phyloP scores from a whole-genome alignment of 2,797 vertebrate genomes.

The Acrossocheilus fasciatus region DNA sequence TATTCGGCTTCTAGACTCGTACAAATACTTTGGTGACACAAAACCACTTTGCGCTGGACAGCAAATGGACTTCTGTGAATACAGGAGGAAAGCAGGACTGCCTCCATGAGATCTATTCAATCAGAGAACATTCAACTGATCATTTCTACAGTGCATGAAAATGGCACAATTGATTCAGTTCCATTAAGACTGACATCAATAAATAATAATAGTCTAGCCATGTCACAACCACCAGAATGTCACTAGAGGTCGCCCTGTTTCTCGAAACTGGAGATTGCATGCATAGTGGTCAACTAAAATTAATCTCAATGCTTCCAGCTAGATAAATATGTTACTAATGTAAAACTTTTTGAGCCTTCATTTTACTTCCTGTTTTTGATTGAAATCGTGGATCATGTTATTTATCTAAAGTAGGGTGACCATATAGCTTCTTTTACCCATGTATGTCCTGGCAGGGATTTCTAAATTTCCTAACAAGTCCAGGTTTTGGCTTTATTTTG shows the following conservation, averaged over 20 bases:
- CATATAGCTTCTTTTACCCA: background rate
- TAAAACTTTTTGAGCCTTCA: background rate
- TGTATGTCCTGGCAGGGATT: background rate
- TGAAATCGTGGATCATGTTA: background rate
- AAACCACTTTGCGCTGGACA: conserved; percentile 62
- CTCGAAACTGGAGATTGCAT: background rate
- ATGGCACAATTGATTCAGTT: background rate
- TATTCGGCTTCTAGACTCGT: conserved; percentile 74
- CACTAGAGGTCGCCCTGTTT: conserved; percentile 11
- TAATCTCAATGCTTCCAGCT: background rate
- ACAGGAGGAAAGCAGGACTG: conserved; percentile 71
- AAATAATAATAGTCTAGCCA: background rate
- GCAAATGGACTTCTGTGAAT: conserved; percentile 66
- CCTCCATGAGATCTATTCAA: background rate
- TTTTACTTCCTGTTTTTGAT: background rate
- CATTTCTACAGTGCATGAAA: background rate
- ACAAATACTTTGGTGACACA: conserved; percentile 61
- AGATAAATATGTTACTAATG: background rate
- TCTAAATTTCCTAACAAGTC: background rate
- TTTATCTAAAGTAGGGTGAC: background rate
- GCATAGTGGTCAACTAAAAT: background rate
- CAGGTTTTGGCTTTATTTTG: background rate
- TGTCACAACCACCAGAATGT: background rate
- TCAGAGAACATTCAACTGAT: background rate
- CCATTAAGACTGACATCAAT: background rate